A percentile compares a stretch with the other conserved stretches of the same genome.
These are phyloP conservation scores for Poecilia picta DNA, from an alignment of 2,797 vertebrate species.

Conservation along the genomic window DNA sequence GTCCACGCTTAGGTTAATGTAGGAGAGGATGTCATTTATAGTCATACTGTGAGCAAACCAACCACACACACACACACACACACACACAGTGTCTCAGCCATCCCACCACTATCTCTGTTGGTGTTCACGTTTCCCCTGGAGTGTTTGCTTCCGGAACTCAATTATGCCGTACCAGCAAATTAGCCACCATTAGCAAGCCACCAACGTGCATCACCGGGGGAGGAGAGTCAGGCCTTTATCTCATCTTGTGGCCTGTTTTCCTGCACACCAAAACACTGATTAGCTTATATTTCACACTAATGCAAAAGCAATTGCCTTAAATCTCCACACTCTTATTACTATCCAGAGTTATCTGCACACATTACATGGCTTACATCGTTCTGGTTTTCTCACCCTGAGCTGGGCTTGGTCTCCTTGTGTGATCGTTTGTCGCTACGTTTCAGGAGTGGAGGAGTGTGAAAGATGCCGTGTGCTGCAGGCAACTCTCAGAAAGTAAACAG, in stretches of 20 bases:
- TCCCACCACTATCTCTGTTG: constrained; percentile 47
- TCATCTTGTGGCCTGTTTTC: constrained; percentile 64
- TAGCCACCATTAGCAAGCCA: constrained; percentile 74
- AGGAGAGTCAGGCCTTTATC: constrained; percentile 56
- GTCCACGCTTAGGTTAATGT: constrained; percentile 4
- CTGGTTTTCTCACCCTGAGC: constrained; percentile 7
- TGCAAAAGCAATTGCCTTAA: constrained; percentile 38
- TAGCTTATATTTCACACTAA: constrained; percentile 70
- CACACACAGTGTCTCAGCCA: neutral
- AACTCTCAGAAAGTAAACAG: neutral
- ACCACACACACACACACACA: constrained; percentile 24
- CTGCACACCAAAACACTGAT: constrained; percentile 72
- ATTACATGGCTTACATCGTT: constrained; percentile 4
- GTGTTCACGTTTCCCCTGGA: constrained; percentile 68
- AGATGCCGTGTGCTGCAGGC: neutral
- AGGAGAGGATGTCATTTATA: constrained; percentile 10
- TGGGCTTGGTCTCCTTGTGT: neutral
- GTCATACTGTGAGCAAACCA: constrained; percentile 18
- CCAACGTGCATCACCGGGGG: constrained; percentile 67
- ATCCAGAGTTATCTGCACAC: constrained; percentile 21
- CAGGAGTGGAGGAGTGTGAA: neutral
- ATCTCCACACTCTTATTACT: constrained; percentile 20
- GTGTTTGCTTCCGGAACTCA: constrained; percentile 72
- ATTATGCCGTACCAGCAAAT: constrained; percentile 80
- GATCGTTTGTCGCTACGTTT: neutral